Percentiles rank a stretch among this genome's conserved stretches.
Conservation (phyloP, 2,113 vertebrate genomes). For the Podarcis cretensis region DNA sequence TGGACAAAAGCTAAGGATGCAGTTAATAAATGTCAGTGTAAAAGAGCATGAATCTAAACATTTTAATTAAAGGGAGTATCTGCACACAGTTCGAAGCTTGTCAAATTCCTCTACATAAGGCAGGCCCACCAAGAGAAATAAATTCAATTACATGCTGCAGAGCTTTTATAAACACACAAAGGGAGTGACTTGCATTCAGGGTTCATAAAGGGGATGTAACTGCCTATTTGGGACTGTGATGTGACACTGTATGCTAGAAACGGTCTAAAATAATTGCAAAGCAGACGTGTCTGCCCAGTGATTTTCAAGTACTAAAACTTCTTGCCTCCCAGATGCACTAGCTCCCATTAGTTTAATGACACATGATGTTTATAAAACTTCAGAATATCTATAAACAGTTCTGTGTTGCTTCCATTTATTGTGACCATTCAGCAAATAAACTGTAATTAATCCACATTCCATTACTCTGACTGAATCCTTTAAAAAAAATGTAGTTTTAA, state of each 20-base stretch:
- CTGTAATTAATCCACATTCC: conserved; percentile 38
- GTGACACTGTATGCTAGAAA: conserved; percentile 1
- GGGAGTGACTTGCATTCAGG: conserved; percentile 1
- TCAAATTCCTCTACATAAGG: neutral
- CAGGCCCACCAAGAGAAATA: neutral
- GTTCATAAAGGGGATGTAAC: conserved; percentile 6
- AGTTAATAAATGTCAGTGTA: conserved; percentile 13
- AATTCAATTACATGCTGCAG: neutral
- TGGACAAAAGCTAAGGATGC: neutral
- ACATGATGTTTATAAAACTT: conserved; percentile 40
- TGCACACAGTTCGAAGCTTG: neutral
- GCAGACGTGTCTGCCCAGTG: neutral
- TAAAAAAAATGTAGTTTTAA: conserved; percentile 21
- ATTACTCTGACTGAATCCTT: conserved; percentile 39
- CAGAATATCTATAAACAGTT: conserved; percentile 49
- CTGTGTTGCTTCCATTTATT: conserved; percentile 63
- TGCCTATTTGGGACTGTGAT: neutral
- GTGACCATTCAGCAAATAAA: conserved; percentile 62
- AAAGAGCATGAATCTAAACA: neutral
- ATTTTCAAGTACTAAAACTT: conserved; percentile 13
- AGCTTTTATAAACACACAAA: conserved; percentile 1
- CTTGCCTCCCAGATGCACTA: conserved; percentile 24
- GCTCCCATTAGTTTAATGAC: conserved; percentile 53
- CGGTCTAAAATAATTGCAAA: conserved; percentile 13
- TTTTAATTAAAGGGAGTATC: neutral